Evolutionary conservation across 1,140 invertebrate genomes (phyloP).

Genomic region (Drosophila subobscura): DNA sequence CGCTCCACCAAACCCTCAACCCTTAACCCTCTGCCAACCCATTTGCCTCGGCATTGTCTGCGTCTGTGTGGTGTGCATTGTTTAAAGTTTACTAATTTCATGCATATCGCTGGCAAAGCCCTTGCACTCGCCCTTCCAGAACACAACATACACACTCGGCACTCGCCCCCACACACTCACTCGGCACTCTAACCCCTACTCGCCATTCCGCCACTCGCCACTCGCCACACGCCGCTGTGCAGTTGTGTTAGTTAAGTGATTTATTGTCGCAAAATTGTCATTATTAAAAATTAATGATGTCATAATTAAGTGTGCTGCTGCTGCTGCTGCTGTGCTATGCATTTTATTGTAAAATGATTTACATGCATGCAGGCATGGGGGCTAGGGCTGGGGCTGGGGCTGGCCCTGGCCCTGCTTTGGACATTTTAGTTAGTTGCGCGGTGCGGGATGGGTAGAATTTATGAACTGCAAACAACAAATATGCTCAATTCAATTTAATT

Average conservation of each 20-base stretch:
- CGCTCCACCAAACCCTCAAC: conserved; percentile 7
- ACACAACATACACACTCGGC: neutral
- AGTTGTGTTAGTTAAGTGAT: conserved; percentile 76
- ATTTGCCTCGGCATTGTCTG: too few species aligned
- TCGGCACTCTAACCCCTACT: neutral
- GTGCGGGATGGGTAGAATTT: conserved; percentile 38
- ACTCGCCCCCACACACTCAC: neutral
- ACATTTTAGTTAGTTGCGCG: conserved; percentile 49
- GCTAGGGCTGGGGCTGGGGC: conserved; percentile 7
- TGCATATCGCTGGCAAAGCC: conserved; percentile 42
- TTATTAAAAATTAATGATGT: conserved; percentile 82
- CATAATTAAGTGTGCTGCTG: conserved; percentile 72
- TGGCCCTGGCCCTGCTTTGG: conserved; percentile 35
- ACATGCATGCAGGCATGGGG: conserved; percentile 38
- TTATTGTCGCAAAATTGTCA: conserved; percentile 81
- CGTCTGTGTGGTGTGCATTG: conserved; percentile 27
- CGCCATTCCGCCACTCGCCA: neutral
- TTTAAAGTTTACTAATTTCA: conserved; percentile 73
- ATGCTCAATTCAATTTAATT: conserved; percentile 72
- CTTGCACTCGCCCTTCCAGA: conserved; percentile 8
- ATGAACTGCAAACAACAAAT: conserved; percentile 71
- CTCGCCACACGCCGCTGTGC: conserved; percentile 6
- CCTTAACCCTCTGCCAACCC: neutral
- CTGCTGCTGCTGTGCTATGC: conserved; percentile 41
- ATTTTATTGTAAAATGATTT: conserved; percentile 78